Evolutionary conservation across 2,113 vertebrate genomes (phyloP).

Genomic region (Aplodontia rufa): DNA sequence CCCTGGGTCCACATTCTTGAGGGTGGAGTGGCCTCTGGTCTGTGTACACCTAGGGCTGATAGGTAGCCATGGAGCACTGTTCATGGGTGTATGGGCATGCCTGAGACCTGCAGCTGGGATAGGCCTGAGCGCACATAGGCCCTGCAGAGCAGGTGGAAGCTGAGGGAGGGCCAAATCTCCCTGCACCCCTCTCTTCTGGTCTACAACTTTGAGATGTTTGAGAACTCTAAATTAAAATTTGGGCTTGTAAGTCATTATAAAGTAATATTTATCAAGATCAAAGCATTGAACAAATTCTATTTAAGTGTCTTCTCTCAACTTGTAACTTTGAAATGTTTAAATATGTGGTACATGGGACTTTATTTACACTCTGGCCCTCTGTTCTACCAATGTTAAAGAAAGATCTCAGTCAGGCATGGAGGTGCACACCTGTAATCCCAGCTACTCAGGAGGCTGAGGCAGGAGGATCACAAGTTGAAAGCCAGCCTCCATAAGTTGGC

Average conservation of each 20-base stretch:
- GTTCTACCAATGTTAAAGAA: neutral
- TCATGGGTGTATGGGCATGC: neutral
- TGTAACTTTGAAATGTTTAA: neutral
- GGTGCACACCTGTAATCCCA: no score
- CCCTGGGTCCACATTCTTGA: neutral
- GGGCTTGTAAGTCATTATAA: neutral
- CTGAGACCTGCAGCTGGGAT: neutral
- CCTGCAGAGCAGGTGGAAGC: neutral
- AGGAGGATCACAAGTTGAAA: neutral
- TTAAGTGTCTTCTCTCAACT: neutral
- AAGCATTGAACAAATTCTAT: neutral
- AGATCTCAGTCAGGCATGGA: neutral
- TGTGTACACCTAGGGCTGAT: neutral
- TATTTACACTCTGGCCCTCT: neutral
- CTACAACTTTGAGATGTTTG: neutral
- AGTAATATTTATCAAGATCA: constrained; percentile 1
- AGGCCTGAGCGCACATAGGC: no score
- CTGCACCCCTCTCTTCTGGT: neutral
- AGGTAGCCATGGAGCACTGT: neutral
- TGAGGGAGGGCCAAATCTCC: neutral
- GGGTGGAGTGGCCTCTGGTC: neutral
- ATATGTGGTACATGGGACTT: neutral
- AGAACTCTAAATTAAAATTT: constrained; percentile 9
- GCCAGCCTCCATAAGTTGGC: no score
- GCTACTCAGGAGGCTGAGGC: neutral